These are phyloP conservation scores for Parnassius smintheus DNA, from an alignment of 2,888 invertebrate genomes.

Conservation along the genomic window DNA sequence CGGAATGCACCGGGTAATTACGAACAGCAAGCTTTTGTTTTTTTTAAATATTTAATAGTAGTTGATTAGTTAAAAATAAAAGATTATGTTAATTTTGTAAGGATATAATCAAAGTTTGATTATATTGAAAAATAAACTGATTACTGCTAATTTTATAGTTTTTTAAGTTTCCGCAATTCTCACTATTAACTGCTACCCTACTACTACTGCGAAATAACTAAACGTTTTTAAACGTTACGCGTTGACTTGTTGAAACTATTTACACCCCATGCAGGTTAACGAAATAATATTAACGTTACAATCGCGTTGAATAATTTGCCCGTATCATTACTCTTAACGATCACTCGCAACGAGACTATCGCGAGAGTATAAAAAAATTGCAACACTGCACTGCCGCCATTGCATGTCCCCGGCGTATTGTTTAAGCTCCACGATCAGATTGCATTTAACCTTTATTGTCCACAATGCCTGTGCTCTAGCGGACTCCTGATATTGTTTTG, in stretches of 20 bases:
- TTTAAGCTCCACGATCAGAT: slow-evolving; percentile 57
- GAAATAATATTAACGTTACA: slow-evolving; percentile 40
- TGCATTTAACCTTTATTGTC: slow-evolving; percentile 61
- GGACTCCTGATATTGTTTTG: slow-evolving; percentile 35
- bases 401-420: slow-evolving; percentile 54
- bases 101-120: no score
- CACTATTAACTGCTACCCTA: no score
- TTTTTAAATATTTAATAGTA: no score
- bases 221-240: no score
- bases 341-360: slow-evolving; percentile 27
- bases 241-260: neutral
- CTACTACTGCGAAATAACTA: no score
- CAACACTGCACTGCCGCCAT: slow-evolving; percentile 36
- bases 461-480: slow-evolving; percentile 47
- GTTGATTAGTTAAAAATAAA: no score
- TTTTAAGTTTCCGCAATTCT: no score
- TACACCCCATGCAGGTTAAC: slow-evolving; percentile 22
- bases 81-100: no score
- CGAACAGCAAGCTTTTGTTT: no score
- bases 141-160: no score
- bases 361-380: slow-evolving; percentile 35
- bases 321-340: slow-evolving; percentile 24
- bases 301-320: slow-evolving; percentile 33
- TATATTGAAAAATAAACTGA: no score
- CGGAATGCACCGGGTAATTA: no score